These are phyloP conservation scores for Enteromius anoplus DNA, from an alignment of 2,797 vertebrate species.

Conservation along the genomic window DNA sequence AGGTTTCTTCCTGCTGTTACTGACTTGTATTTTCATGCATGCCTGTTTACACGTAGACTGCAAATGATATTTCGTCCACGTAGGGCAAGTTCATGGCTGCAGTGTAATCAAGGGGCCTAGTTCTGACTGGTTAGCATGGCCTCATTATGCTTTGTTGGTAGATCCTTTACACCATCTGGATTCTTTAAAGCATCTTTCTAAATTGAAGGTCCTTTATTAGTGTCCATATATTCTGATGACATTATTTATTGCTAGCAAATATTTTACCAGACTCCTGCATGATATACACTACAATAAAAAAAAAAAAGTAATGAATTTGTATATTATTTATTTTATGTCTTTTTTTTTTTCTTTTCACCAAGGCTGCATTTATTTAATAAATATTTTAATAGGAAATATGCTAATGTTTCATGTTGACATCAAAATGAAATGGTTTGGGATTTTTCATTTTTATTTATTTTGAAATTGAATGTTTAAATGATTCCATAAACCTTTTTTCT, in stretches of 20 bases:
- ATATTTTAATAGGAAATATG: neutral
- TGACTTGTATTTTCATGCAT: neutral
- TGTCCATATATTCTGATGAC: neutral
- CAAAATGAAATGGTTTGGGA: too few relatives aligned
- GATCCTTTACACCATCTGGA: neutral
- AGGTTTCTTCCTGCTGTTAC: neutral
- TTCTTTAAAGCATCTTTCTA: neutral
- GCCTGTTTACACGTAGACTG: constrained; percentile 1
- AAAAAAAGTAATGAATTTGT: neutral
- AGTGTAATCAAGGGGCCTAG: constrained; percentile 4
- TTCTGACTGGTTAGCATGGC: neutral
- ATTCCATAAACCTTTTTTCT: too few relatives aligned
- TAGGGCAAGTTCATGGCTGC: constrained; percentile 1
- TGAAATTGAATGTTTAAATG: too few relatives aligned
- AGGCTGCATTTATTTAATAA: neutral
- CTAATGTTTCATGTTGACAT: too few relatives aligned
- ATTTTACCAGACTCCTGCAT: neutral
- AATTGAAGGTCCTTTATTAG: neutral
- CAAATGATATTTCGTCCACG: neutral
- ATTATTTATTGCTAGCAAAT: neutral
- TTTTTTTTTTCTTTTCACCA: neutral
- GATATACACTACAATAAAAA: neutral
- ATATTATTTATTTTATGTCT: neutral
- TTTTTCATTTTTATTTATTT: too few relatives aligned
- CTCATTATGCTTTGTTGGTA: neutral